These are phyloP conservation scores for Pedetes capensis DNA, from an alignment of 2,113 vertebrate species.

Conservation along the genomic window DNA sequence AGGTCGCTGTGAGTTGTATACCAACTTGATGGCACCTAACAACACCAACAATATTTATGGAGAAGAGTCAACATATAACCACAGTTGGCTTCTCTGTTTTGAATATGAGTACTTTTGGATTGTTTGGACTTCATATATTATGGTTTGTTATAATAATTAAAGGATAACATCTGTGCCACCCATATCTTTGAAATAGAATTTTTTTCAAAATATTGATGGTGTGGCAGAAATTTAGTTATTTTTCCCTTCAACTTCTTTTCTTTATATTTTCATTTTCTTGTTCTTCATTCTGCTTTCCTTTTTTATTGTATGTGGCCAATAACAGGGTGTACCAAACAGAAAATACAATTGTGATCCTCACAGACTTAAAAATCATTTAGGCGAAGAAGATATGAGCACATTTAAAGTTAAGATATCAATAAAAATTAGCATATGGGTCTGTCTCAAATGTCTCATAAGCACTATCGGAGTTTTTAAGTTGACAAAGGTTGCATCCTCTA, in stretches of 20 bases:
- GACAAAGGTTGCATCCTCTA: conserved; percentile 68
- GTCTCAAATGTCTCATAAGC: not conserved
- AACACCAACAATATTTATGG: too few species aligned
- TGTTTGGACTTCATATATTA: not conserved
- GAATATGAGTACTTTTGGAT: not conserved
- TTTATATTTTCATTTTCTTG: not conserved
- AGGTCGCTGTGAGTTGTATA: too few species aligned
- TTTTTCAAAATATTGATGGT: not conserved
- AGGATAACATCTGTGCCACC: not conserved
- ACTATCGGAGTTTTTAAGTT: conserved; percentile 11
- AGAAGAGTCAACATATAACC: not conserved
- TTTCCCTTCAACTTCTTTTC: not conserved
- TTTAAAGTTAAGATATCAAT: not conserved
- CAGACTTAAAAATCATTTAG: not conserved
- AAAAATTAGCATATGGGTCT: not conserved
- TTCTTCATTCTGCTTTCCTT: not conserved
- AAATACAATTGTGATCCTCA: not conserved
- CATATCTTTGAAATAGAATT: not conserved
- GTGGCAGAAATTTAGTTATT: not conserved
- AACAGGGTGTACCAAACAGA: not conserved
- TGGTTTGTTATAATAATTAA: not conserved
- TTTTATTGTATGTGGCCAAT: not conserved
- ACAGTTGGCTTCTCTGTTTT: not conserved
- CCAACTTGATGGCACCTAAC: too few species aligned
- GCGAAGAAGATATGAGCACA: not conserved